These are phyloP conservation scores for Meriones psammophilus DNA, from an alignment of 2,797 vertebrate species.

Conservation along the genomic window DNA sequence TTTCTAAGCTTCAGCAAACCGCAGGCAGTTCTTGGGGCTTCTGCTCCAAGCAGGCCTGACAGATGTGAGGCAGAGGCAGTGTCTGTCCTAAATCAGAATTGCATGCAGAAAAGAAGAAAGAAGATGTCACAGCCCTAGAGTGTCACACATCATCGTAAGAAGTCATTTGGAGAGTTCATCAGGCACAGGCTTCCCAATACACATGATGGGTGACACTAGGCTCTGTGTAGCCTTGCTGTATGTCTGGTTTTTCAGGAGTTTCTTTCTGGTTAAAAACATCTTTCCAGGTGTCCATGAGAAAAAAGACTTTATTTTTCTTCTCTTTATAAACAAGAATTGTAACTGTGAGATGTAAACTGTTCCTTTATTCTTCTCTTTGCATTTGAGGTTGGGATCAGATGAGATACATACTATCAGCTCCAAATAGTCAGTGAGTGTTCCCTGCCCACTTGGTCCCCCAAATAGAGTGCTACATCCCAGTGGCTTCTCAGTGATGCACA, in stretches of 20 bases:
- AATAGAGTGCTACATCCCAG: not conserved
- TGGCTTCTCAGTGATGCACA: accelerated
- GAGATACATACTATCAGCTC: not conserved
- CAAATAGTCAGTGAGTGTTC: accelerated
- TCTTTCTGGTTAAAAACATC: not conserved
- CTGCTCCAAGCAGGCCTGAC: slow-evolving; percentile 82
- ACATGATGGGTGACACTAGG: too few relatives aligned
- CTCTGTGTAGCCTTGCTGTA: too few relatives aligned
- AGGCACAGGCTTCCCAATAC: accelerated
- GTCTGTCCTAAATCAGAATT: not conserved
- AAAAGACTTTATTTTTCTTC: not conserved
- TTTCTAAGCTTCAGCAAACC: slow-evolving; percentile 72
- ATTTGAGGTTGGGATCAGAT: not conserved
- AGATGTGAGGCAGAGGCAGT: slow-evolving; percentile 80
- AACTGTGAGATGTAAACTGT: not conserved
- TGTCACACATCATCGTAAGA: not conserved
- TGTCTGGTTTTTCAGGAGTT: not conserved
- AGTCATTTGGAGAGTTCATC: not conserved
- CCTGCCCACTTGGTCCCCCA: accelerated
- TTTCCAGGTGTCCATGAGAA: not conserved
- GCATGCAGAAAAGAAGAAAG: not conserved
- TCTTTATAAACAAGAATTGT: not conserved
- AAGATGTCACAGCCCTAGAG: not conserved
- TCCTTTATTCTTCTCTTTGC: not conserved
- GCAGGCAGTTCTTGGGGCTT: slow-evolving; percentile 52